Evolutionary conservation across 2,888 invertebrate genomes (phyloP), one percentile per base, ranked within the genome.

Genomic region (Dioctria linearis): DNA sequence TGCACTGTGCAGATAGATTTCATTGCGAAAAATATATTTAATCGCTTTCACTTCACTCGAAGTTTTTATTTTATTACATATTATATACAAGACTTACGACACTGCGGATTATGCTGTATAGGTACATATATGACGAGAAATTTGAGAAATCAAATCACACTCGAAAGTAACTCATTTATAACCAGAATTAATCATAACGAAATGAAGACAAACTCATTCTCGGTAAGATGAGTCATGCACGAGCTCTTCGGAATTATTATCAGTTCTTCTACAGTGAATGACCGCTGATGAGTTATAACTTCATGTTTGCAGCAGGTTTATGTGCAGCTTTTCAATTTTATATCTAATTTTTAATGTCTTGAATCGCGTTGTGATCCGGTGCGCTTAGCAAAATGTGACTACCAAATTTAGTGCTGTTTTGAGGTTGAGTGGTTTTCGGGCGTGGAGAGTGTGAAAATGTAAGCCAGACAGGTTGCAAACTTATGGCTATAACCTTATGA

Each of bases 251-350:
- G 46, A 37, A 37, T 49, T 39, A 69, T 51, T 51, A 69, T 69
- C 69, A 25, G 54, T 54, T 54, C 54, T 51, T 37, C 51, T 69
- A 5, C 69, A 69, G 69, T 69, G 69, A 69, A 69, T 69, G 69
- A 69, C 69, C 69, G 69, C 51, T 39, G 61, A 37, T 61, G 25
- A 25, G 4, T 13, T 11, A 5, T 25, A 25, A 25, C 25, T 25
- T 67, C 39, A 8, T 8, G 61, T 5, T 61, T 61, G 61, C 49
- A 51, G 37, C 69, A 51, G 51, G 69, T 54, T 54, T 54, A n/a
- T n/a, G 54, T 54, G 11, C 69, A 54, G 51, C 69, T 69, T 54
- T n/a, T 54, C n/a, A 54, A 54, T 54, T 54, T 54, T 11, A n/a
- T 11, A n/a, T 54, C 8, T 54, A 11, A 11, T 54, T 11, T 11